Percentiles rank a stretch among this genome's conserved stretches.
phyloP scores from a whole-genome alignment of 2,888 invertebrate species.

The Macaria notata region DNA sequence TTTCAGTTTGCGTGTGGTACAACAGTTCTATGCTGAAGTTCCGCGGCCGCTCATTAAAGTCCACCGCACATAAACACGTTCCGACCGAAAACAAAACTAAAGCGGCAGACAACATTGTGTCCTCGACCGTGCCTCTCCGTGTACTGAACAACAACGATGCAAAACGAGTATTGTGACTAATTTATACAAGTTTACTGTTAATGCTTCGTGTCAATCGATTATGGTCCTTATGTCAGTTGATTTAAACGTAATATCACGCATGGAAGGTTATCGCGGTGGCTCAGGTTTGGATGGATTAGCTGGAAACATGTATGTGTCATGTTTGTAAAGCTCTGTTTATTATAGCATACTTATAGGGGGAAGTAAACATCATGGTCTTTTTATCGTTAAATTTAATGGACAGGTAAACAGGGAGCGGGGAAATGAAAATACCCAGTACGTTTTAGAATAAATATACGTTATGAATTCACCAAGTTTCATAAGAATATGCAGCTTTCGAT shows the following conservation, averaged over 20 bases:
- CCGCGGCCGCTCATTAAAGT: conserved; percentile 66
- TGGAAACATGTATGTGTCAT: conserved; percentile 27
- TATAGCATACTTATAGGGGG: neutral
- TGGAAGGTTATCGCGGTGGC: conserved; percentile 12
- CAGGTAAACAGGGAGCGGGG: too few species aligned
- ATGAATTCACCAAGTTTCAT: too few species aligned
- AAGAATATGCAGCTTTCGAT: too few species aligned
- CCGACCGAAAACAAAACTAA: conserved; percentile 50
- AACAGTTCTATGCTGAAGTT: conserved; percentile 72
- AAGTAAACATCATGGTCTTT: too few species aligned
- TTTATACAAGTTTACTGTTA: conserved; percentile 44
- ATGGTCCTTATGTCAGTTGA: conserved; percentile 22
- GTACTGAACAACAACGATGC: conserved; percentile 58
- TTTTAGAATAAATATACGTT: too few species aligned
- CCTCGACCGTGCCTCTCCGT: conserved; percentile 46
- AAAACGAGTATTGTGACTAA: conserved; percentile 54
- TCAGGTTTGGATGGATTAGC: conserved; percentile 1
- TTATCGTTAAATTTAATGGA: too few species aligned
- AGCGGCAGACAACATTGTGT: conserved; percentile 53
- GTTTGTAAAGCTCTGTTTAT: neutral
- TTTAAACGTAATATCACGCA: conserved; percentile 19
- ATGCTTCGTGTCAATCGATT: conserved; percentile 14
- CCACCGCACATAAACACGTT: conserved; percentile 54
- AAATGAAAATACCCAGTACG: too few species aligned
- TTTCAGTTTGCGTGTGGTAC: conserved; percentile 63